Evolutionary conservation across 2,113 vertebrate species (phyloP).

Genomic region (Chionomys nivalis): DNA sequence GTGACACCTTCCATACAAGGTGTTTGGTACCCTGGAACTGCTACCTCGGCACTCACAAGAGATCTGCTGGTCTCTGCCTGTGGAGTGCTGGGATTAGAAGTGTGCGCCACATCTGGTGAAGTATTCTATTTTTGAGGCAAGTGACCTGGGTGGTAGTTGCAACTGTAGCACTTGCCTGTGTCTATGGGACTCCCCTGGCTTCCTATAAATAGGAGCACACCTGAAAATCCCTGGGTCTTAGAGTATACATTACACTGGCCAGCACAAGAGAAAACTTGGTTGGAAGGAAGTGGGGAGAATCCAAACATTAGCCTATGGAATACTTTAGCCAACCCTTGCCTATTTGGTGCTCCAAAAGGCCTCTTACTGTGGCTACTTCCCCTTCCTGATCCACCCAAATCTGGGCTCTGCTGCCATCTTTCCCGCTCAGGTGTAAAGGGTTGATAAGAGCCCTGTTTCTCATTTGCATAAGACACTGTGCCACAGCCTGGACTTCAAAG

Average conservation of each 20-base stretch:
- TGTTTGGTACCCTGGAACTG: background rate
- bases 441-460: background rate
- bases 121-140: background rate
- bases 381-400: background rate
- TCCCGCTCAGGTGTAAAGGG: background rate
- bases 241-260: no score
- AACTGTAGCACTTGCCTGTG: background rate
- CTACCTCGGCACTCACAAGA: background rate
- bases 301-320: background rate
- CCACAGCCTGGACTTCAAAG: slow-evolving; percentile 11
- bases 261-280: background rate
- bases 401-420: background rate
- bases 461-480: slow-evolving; percentile 1
- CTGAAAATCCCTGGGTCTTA: background rate
- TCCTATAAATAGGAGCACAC: background rate
- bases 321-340: background rate
- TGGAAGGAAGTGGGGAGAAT: background rate
- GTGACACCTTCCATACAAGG: background rate
- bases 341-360: background rate
- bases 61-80: background rate
- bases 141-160: background rate
- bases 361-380: background rate
- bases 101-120: background rate
- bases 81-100: background rate
- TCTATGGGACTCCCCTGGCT: background rate